Conservation (phyloP, 2,888 invertebrate species). For the Metacarcinus magister region DNA sequence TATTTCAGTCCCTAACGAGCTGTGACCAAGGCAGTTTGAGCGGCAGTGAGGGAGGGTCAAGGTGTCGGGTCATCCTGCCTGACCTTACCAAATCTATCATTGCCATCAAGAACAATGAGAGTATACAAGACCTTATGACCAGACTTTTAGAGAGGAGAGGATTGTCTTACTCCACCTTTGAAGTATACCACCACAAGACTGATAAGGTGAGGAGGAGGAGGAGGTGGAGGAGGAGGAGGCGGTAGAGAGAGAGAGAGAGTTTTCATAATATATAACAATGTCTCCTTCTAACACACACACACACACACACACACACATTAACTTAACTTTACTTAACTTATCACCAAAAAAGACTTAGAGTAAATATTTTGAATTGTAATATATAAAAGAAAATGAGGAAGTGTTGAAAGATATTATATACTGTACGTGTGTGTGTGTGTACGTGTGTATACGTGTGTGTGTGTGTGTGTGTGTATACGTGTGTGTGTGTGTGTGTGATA, state of each 20-base stretch:
- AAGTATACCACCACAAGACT: conserved; percentile 88
- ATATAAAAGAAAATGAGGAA: too few relatives aligned
- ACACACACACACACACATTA: too few relatives aligned
- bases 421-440: too few relatives aligned
- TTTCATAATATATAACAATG: too few relatives aligned
- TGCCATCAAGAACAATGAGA: conserved; percentile 90
- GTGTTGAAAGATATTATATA: too few relatives aligned
- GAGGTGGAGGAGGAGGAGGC: neutral
- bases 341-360: too few relatives aligned
- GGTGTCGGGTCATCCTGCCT: conserved; percentile 93
- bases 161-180: conserved; percentile 91
- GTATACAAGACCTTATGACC: conserved; percentile 90
- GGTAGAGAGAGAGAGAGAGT: neutral
- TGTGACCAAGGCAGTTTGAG: conserved; percentile 82
- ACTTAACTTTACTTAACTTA: too few relatives aligned
- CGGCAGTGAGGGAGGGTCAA: conserved; percentile 76
- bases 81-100: conserved; percentile 97
- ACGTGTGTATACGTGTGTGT: too few relatives aligned
- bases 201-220: conserved; percentile 84
- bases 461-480: too few relatives aligned
- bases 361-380: too few relatives aligned
- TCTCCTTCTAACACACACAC: too few relatives aligned
- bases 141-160: conserved; percentile 93
- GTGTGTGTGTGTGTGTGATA: too few relatives aligned
- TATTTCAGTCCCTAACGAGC: conserved; percentile 82